Evolutionary conservation across 2,113 vertebrate species (phyloP).

Genomic region (Grammomys dolichurus): DNA sequence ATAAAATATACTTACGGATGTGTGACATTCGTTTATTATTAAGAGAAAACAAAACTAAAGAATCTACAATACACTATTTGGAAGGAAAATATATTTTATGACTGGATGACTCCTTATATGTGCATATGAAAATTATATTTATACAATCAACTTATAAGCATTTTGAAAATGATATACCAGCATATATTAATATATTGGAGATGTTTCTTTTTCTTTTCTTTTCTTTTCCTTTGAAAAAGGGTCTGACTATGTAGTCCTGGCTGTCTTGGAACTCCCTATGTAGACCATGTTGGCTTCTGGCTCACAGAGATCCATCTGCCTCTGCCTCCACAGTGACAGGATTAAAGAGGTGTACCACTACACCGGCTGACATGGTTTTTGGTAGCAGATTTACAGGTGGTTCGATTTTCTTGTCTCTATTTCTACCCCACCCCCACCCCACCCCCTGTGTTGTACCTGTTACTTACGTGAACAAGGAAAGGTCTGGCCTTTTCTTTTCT

Average conservation of each 20-base stretch:
- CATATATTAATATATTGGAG: not conserved
- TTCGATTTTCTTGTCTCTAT: constrained; percentile 47
- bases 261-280: no score
- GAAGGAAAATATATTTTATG: constrained; percentile 6
- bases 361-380: not conserved
- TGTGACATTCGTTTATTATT: constrained; percentile 41
- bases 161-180: not conserved
- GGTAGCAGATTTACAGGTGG: not conserved
- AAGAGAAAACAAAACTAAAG: constrained; percentile 28
- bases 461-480: not conserved
- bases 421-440: not conserved
- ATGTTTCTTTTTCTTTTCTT: not conserved
- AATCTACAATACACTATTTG: not conserved
- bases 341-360: not conserved
- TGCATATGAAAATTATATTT: not conserved
- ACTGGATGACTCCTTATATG: not conserved
- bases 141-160: not conserved
- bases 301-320: not conserved
- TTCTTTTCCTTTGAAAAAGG: not conserved
- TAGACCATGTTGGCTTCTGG: not conserved
- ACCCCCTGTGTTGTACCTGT: not conserved
- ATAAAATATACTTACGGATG: not conserved
- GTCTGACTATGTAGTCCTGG: not conserved
- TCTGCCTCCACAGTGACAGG: not conserved
- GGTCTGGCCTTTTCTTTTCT: not conserved